A percentile compares a stretch with the other conserved stretches of the same genome.
Conservation (phyloP, 2,797 vertebrate genomes). For the Microctenopoma stevenorrisi region DNA sequence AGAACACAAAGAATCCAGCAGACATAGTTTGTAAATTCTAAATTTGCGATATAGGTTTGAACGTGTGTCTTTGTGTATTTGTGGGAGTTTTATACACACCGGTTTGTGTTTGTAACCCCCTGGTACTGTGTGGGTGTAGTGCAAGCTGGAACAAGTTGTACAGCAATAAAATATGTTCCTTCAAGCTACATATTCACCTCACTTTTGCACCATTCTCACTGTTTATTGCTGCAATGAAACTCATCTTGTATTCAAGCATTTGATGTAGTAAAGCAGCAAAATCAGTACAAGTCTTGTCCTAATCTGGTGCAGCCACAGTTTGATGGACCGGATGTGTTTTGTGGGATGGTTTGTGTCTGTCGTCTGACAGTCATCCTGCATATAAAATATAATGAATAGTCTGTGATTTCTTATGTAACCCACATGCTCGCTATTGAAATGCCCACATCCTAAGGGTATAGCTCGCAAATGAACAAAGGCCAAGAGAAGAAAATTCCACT, state of each 20-base stretch:
- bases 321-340: not conserved
- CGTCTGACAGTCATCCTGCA: not conserved
- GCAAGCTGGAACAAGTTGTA: constrained; percentile 55
- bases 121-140: constrained; percentile 57
- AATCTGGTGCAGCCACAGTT: constrained; percentile 5
- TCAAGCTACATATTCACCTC: not conserved
- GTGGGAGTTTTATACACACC: constrained; percentile 3
- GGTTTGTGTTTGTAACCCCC: constrained; percentile 22
- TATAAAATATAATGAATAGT: not conserved
- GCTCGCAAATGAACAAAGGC: constrained; percentile 37
- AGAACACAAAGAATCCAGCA: constrained; percentile 25
- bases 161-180: constrained; percentile 55
- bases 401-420: constrained; percentile 29
- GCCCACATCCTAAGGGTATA: constrained; percentile 16
- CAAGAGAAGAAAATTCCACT: constrained; percentile 43
- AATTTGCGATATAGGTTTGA: constrained; percentile 23
- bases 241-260: constrained; percentile 24
- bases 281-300: constrained; percentile 17
- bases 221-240: constrained; percentile 24
- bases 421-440: constrained; percentile 9
- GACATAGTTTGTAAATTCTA: constrained; percentile 32
- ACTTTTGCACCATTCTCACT: constrained; percentile 13
- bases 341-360: not conserved
- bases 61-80: constrained; percentile 21
- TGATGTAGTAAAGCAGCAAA: constrained; percentile 11